Conservation (phyloP, 2,888 invertebrate species). For the Heliothis peltigera region DNA sequence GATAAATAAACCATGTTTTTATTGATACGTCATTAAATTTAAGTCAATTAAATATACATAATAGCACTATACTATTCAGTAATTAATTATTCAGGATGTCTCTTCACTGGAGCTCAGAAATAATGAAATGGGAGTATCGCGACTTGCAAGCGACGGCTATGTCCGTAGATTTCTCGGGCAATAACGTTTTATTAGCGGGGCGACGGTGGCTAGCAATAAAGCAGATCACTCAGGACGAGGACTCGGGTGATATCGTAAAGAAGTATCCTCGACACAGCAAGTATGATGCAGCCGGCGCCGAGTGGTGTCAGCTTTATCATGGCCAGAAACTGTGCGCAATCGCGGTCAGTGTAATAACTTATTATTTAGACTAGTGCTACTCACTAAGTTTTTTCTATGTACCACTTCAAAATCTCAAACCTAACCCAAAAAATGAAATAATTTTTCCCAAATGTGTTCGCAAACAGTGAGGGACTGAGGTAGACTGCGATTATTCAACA, state of each 20-base stretch:
- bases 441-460: no score
- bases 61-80: constrained; percentile 3
- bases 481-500: no score
- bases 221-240: constrained; percentile 93
- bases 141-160: constrained; percentile 97
- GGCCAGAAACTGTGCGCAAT: constrained; percentile 96
- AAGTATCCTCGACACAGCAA: constrained; percentile 97
- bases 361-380: no score
- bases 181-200: constrained; percentile 96
- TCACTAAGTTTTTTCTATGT: no score
- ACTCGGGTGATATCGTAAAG: constrained; percentile 91
- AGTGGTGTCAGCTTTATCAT: constrained; percentile 96
- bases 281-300: constrained; percentile 97
- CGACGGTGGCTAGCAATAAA: constrained; percentile 94
- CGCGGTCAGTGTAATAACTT: constrained; percentile 90
- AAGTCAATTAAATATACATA: not conserved
- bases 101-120: constrained; percentile 88
- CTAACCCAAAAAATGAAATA: no score
- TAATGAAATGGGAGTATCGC: constrained; percentile 93
- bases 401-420: no score
- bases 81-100: constrained; percentile 71
- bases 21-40: constrained; percentile 4
- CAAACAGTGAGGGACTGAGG: no score
- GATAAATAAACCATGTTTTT: constrained; percentile 35
- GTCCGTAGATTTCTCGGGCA: constrained; percentile 96